Evolutionary conservation across 2,888 invertebrate species (phyloP), one percentile per base, ranked within the genome.

Genomic region (Emmelina monodactyla): DNA sequence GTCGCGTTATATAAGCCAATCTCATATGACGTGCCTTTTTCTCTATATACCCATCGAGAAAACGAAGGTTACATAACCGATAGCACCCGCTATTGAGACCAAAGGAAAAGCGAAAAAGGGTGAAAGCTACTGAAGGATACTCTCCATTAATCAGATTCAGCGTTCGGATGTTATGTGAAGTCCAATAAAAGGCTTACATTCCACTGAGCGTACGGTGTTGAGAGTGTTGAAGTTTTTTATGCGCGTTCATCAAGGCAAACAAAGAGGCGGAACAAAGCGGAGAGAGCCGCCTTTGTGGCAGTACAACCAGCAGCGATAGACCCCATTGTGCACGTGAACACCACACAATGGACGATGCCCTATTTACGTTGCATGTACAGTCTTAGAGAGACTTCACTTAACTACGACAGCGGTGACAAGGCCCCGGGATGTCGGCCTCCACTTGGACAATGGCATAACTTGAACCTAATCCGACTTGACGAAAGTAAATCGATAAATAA

Each of bases 181-280:
- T 43, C 43, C 51, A 57, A 60, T 58, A 61, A 58, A 56, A 54
- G 43, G 46, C 42, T 43, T 51, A 46, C 44, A 49, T 51, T 55
- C 51, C 48, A 32, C 25, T 14, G 25, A 31, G 32, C 48, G 25
- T 25, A 25, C n/a, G 11, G 25, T 25, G 25, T 25, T 25, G 25
- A 25, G 47, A 48, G 53, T 56, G 59, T 58, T 46, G 46, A 54
- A 58, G 58, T 62, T 71, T 72, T 73, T 71, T 58, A 50, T 51
- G 53, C 25, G 25, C 59, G 62, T 62, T 55, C 62, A 61, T 66
- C 63, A 63, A 65, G 58, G 57, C 65, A 68, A 67, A 78, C 76
- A 76, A 78, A 73, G 70, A 70, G 58, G 65, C 68, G 66, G 68
- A 72, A 78, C 75, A 78, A 75, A 70, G 72, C 65, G 57, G 67